phyloP scores from a whole-genome alignment of 1,140 invertebrate species.

The Nasonia giraulti region DNA sequence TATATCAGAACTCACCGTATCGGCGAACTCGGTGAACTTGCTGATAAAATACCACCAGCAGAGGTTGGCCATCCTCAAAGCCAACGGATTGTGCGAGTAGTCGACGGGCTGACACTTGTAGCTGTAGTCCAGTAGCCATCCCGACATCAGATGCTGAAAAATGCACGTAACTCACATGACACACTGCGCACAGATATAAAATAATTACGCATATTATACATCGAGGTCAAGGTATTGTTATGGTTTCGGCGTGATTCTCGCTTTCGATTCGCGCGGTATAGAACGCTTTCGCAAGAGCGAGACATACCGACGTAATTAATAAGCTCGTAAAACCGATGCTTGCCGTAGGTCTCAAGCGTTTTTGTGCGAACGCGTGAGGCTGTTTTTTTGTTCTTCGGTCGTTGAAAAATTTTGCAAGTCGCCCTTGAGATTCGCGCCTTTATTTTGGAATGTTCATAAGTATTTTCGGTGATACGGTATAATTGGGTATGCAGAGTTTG shows the following conservation, averaged over 20 bases:
- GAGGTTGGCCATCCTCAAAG: conserved; percentile 90
- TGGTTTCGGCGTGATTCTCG: conserved; percentile 8
- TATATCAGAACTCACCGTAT: conserved; percentile 80
- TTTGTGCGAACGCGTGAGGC: neutral
- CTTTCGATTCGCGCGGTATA: neutral
- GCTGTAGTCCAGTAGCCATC: conserved; percentile 92
- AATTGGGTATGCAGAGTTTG: no score
- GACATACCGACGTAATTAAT: conserved; percentile 14
- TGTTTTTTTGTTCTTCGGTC: neutral
- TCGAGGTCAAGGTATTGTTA: conserved; percentile 18
- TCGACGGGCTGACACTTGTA: conserved; percentile 95
- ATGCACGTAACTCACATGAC: neutral
- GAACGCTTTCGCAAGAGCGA: neutral
- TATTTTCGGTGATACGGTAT: neutral
- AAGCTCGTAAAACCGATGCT: neutral
- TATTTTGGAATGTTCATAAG: neutral
- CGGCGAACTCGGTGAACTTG: conserved; percentile 96
- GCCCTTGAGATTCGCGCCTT: neutral
- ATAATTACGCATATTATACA: neutral
- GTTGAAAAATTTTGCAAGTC: neutral
- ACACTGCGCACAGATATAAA: no score
- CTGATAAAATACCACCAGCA: conserved; percentile 99
- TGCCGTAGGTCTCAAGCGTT: neutral
- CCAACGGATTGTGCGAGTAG: conserved; percentile 84
- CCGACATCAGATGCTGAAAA: conserved; percentile 86